Conservation (phyloP, 1,140 invertebrate genomes). For the Bombus superbus region DNA sequence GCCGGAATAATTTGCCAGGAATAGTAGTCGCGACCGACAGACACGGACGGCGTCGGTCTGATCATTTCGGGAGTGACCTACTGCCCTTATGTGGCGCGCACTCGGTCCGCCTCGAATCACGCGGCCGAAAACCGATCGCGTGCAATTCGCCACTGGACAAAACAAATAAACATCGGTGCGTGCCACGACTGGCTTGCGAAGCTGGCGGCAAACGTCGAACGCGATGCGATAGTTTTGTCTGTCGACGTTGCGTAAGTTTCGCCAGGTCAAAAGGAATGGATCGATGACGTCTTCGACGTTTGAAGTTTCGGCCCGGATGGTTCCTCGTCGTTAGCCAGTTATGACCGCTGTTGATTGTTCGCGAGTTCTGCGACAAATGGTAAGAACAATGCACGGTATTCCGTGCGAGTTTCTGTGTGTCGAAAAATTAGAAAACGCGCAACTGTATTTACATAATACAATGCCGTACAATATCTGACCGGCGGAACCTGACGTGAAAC, state of each 20-base stretch:
- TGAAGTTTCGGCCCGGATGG: no score
- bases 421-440: background rate
- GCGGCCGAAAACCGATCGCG: background rate
- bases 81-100: constrained; percentile 58
- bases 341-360: no score
- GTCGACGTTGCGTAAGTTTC: background rate
- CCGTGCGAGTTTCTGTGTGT: background rate
- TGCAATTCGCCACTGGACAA: background rate
- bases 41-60: constrained; percentile 44
- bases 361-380: no score
- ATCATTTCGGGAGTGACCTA: constrained; percentile 67
- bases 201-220: background rate
- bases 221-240: background rate
- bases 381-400: background rate
- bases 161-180: constrained; percentile 22
- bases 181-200: background rate
- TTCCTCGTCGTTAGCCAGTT: no score
- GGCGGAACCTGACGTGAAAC: constrained; percentile 35
- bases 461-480: background rate
- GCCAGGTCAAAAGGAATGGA: background rate
- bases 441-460: constrained; percentile 16
- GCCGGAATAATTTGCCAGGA: constrained; percentile 48
- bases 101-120: background rate
- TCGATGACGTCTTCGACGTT: no score
- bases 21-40: constrained; percentile 46